These are phyloP conservation scores for rabbit (Oryctolagus cuniculus) DNA, from an alignment of 2,113 vertebrate genomes.

Conservation along the genomic window mOryCun1.1 NC_091433.1:185367501-185368000, in stretches of 20 bases:
- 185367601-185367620: slow-evolving; percentile 7
- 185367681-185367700: not conserved
- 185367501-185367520: too few species aligned
- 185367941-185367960: not conserved
- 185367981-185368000: not conserved
- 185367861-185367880: not conserved
- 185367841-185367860: not conserved
- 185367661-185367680: not conserved
- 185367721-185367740: not conserved
- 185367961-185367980: not conserved
- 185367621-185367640: not conserved
- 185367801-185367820: not conserved
- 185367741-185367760: not conserved
- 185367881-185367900: not conserved
- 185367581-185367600: slow-evolving; percentile 25
- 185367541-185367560: not conserved
- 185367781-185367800: not conserved
- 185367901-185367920: not conserved
- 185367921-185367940: not conserved
- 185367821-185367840: too few species aligned
- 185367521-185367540: too few species aligned
- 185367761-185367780: not conserved
- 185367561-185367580: not conserved
- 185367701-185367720: not conserved
- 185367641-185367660: not conserved